Conservation (phyloP, 2,113 vertebrate species). For the Tetrax tetrax region DNA sequence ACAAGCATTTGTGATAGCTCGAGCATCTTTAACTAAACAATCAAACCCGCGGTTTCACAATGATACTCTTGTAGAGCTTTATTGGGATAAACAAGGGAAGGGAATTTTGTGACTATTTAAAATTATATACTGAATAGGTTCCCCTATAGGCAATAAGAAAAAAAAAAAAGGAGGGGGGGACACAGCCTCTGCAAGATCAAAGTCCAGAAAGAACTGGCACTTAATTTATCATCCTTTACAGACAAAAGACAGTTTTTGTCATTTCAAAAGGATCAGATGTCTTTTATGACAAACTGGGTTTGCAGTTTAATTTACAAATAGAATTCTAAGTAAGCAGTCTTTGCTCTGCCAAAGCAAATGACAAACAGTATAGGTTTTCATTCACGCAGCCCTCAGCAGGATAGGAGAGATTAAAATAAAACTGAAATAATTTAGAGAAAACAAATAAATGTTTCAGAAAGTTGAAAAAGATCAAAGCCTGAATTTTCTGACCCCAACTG, state of each 20-base stretch:
- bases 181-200: conserved; percentile 83
- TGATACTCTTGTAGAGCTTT: not conserved
- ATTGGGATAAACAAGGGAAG: conserved; percentile 38
- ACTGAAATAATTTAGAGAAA: conserved; percentile 85
- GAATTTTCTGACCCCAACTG: conserved; percentile 89
- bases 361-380: conserved; percentile 77
- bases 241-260: conserved; percentile 90
- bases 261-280: conserved; percentile 89
- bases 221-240: conserved; percentile 94
- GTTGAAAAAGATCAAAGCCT: conserved; percentile 84
- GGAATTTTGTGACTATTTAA: conserved; percentile 77
- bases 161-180: not conserved
- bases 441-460: conserved; percentile 88
- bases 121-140: conserved; percentile 81
- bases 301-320: conserved; percentile 92
- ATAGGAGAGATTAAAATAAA: conserved; percentile 81
- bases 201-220: conserved; percentile 85
- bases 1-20: not conserved
- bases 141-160: conserved; percentile 78
- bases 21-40: not conserved
- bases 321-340: conserved; percentile 83
- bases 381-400: conserved; percentile 76
- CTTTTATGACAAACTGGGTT: conserved; percentile 90
- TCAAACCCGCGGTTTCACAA: not conserved
- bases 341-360: conserved; percentile 76